phyloP scores from a whole-genome alignment of 2,797 vertebrate species.

The Halcyon badia region DNA sequence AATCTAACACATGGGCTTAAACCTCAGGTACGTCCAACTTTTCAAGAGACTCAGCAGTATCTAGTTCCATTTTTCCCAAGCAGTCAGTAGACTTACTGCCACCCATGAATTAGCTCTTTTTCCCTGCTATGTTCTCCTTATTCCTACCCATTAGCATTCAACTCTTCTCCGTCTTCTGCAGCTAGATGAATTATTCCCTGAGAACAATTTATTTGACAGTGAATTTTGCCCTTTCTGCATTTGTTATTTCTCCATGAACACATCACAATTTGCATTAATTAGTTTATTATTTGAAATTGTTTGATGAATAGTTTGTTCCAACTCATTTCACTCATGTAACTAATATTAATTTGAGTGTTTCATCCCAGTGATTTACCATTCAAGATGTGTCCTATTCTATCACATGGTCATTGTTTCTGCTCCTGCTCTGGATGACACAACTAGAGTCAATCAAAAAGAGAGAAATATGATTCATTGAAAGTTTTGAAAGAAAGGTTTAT shows the following conservation, averaged over 20 bases:
- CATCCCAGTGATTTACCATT: slow-evolving; percentile 14
- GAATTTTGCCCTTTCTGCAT: slow-evolving; percentile 55
- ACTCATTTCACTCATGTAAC: slow-evolving; percentile 47
- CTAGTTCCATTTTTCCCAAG: neutral
- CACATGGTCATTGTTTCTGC: neutral
- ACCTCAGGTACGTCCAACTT: neutral
- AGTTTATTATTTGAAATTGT: slow-evolving; percentile 65
- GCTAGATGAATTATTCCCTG: slow-evolving; percentile 33
- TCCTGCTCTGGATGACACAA: neutral
- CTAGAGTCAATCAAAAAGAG: neutral
- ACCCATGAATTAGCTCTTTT: neutral
- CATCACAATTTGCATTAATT: slow-evolving; percentile 63
- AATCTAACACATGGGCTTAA: neutral
- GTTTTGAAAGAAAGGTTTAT: neutral
- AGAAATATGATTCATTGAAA: neutral
- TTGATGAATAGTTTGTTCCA: slow-evolving; percentile 65
- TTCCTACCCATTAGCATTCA: slow-evolving; percentile 32
- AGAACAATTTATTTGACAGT: slow-evolving; percentile 53
- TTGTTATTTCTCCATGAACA: slow-evolving; percentile 53
- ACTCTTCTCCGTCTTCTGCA: slow-evolving; percentile 11
- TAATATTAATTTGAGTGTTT: slow-evolving; percentile 61
- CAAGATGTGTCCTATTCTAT: neutral
- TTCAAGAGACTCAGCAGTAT: neutral
- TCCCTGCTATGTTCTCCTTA: neutral
- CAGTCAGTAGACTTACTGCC: neutral